Evolutionary conservation across 1,140 invertebrate species (phyloP).

Genomic region (Acromyrmex charruanus): DNA sequence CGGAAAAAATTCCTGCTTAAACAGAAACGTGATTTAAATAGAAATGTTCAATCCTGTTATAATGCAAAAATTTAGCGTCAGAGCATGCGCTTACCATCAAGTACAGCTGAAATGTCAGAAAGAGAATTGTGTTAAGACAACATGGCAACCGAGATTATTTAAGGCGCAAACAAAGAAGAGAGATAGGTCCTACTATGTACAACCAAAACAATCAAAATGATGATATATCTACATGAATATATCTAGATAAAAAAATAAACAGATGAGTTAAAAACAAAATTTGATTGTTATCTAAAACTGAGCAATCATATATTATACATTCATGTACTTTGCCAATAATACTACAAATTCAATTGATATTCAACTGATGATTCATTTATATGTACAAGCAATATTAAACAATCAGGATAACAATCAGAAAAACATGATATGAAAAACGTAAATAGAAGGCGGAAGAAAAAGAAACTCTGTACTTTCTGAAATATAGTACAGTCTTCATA

Average conservation of each 20-base stretch:
- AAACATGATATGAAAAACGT: constrained; percentile 7
- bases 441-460: constrained; percentile 65
- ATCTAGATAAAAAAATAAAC: constrained; percentile 14
- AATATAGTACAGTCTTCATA: constrained; percentile 49
- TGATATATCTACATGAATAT: neutral
- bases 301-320: constrained; percentile 41
- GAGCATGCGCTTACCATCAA: constrained; percentile 77
- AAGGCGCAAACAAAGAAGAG: constrained; percentile 28
- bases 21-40: constrained; percentile 37
- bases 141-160: constrained; percentile 65
- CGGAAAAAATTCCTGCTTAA: constrained; percentile 16
- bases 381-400: constrained; percentile 42
- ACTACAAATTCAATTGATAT: constrained; percentile 15
- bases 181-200: constrained; percentile 45
- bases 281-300: constrained; percentile 57
- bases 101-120: constrained; percentile 78
- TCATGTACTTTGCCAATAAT: constrained; percentile 31
- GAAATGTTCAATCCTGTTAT: constrained; percentile 47
- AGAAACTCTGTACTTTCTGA: constrained; percentile 61
- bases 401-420: neutral
- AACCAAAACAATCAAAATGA: constrained; percentile 53
- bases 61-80: constrained; percentile 61
- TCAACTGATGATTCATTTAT: neutral
- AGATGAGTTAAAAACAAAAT: constrained; percentile 41
- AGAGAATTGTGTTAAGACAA: constrained; percentile 72